Evolutionary conservation across 2,888 invertebrate genomes (phyloP), one percentile per base, ranked within the genome.

Genomic region (Pogonocherus hispidulus): DNA sequence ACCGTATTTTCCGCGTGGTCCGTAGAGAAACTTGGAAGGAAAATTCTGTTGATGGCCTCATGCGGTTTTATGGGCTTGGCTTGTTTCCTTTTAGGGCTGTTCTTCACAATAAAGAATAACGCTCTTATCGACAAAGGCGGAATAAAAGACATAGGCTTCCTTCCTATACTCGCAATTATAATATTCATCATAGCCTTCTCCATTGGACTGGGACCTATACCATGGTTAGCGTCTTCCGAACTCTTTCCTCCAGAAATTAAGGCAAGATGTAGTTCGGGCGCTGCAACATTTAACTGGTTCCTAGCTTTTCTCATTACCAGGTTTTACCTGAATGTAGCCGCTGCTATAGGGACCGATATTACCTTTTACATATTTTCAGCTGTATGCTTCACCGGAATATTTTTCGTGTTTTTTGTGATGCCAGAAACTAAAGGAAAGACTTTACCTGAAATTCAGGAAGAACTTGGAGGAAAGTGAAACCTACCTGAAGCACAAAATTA

Each of bases 201-300:
- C 0, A 80, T 95, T 37, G 95, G 95, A 49, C 92, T 91, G 77
- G 96, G 96, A 0, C 96, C 96, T 0, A 93, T 96, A 51, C 96
- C 96, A 0, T 95, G 94, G 94, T 89, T 96, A 88, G 93, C 94
- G 87, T 88, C 93, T 82, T 90, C 95, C 1, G 96, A 96, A 83
- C 86, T 96, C 9, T 93, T 96, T 83, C 89, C 94, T 54, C 88
- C 92, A 0, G 92, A 94, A 75, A 92, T 95, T 66, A 95, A 94
- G 82, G 92, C 91, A 0, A 88, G 92, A 62, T 93, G 93, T 41
- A 90, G 92, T 9, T 93, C 94, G 0, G 90, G 94, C 11, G 94
- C 94, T 0, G 93, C 94, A n/a, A 90, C 94, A 0, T 89, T 93
- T 57, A 96, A 95, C 83, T 95, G 95, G 95, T 83, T 93, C 11